Evolutionary conservation across 2,113 vertebrate species (phyloP), one percentile per base, ranked within the genome.

Genomic region (Chaetops frenatus): DNA sequence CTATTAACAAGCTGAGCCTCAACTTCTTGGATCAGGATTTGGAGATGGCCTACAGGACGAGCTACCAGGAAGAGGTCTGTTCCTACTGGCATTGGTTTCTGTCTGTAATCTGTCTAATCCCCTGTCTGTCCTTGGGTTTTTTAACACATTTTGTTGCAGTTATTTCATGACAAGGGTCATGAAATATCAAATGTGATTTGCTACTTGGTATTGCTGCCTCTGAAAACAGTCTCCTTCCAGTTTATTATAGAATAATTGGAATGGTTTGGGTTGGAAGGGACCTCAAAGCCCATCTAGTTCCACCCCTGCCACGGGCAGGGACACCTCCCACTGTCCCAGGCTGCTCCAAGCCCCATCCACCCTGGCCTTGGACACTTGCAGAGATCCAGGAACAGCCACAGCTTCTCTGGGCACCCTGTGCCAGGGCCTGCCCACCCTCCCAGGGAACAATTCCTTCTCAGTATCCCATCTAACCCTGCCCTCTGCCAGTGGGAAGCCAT

Each of bases 1-100:
- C 99, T 33, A 99, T 99, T 95, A 99, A 99, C 97, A 99, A 99
- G 94, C 97, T 99, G 97, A 99, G 99, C 97, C 98, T 99, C 92
- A 99, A 99, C 97, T 99, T 99, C 97, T 97, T 99, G 95, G 98
- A 99, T 86, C 98, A 95, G 71, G 98, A 98, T 58, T 95, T 99
- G 95, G 99, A 99, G 96, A 98, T 97, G 85, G 74, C 98, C 51
- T 99, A 99, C 93, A 98, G 99, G 92, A 98, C 89, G 31, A 99
- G 99, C 98, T 99, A 99, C 96, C 99, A 99, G 93, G 98, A 99
- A 85, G 99, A 99, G 99, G 99, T 99, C 67, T 5, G 94, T 96
- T 79, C 56, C 79, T 70, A 5, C 91, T 48, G 51, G 33, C 20
- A 2, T 12, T 10, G 33, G 11, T 82, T 87, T 62, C 66, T 66